Base-by-base conservation (phyloP, 2,113 vertebrate genomes). In the Pterocles gutturalis region DNA sequence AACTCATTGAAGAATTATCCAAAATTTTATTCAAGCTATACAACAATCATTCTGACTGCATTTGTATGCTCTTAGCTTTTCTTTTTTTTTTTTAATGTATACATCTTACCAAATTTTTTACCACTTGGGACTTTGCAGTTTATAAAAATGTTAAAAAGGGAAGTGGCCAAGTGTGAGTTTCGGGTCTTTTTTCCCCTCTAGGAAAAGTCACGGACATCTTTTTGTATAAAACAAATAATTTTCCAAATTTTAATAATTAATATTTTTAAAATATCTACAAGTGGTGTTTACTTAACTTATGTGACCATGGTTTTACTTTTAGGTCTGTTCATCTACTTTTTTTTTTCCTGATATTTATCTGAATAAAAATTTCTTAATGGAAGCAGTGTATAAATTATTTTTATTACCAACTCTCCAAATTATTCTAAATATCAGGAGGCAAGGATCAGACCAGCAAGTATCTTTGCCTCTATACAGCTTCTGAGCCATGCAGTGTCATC, bases 401-500 rank as follows among this genome's bases (percentile, higher is more conserved):
- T 43, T 7, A 54, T 58, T 66, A 31, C 5, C 60, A 73, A 9
- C 7, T 73, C 16, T 49, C 33, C 25, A 71, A 25, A 76, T 79
- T 60, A 54, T 14, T 83, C 25, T n/a, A 29, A 13, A 4, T 70
- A 82, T n/a, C 16, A 66, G 4, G 36, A 69, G 17, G 18, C 11
- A 70, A 24, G 10, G 16, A 46, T 55, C 13, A 87, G 18, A 75
- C 9, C 9, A 71, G 22, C 22, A 75, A 66, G 17, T 9, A 41
- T 45, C 7, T 69, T 72, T 38, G 9, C n/a, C 10, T 64, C 41
- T 51, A 43, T 28, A 48, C 9, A 82, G 29, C 29, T 71, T 85
- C 25, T 0, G 1, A 75, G 22, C 5, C 22, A 60, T 31, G 14
- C 4, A 7, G 12, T 57, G 7, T n/a, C 11, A 66, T 36, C 2